Conservation (phyloP, 1,140 invertebrate species). For the Eciton burchellii region DNA sequence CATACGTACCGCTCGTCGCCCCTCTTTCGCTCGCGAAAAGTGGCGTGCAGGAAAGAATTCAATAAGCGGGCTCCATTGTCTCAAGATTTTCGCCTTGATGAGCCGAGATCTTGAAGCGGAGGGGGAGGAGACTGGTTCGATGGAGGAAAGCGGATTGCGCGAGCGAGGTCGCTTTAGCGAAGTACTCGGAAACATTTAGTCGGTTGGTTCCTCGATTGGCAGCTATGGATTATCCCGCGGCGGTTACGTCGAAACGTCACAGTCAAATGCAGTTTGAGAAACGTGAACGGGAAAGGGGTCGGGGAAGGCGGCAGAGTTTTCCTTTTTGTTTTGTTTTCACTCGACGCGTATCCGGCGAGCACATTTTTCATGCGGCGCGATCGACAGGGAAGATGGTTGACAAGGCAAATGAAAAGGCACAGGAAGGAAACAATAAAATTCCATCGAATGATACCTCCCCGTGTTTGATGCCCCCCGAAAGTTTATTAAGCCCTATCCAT, state of each 20-base stretch:
- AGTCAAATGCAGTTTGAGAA: too few relatives aligned
- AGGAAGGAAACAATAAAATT: slow-evolving; percentile 68
- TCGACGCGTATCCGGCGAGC: neutral
- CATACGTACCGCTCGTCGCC: slow-evolving; percentile 70
- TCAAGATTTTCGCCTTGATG: slow-evolving; percentile 67
- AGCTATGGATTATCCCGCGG: neutral
- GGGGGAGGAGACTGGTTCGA: slow-evolving; percentile 1
- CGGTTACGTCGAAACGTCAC: neutral
- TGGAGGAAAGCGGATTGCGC: slow-evolving; percentile 22
- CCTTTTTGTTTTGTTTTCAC: neutral
- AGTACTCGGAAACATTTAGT: slow-evolving; percentile 38
- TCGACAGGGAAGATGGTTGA: slow-evolving; percentile 33
- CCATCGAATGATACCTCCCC: slow-evolving; percentile 67
- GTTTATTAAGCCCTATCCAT: slow-evolving; percentile 70
- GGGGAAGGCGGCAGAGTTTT: too few relatives aligned
- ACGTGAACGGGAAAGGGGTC: too few relatives aligned
- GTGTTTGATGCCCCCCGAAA: slow-evolving; percentile 67
- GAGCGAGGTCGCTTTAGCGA: slow-evolving; percentile 45
- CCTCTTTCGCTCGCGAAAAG: slow-evolving; percentile 23
- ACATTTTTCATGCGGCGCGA: slow-evolving; percentile 33
- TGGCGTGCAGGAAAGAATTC: slow-evolving; percentile 76
- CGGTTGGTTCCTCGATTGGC: neutral
- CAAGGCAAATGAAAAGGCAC: slow-evolving; percentile 40
- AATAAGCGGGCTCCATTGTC: slow-evolving; percentile 77
- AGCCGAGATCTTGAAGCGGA: slow-evolving; percentile 43